A percentile compares a stretch with the other conserved stretches of the same genome.
Evolutionary conservation across 2,888 invertebrate species (phyloP).

Genomic region (Epinotia bilunana): DNA sequence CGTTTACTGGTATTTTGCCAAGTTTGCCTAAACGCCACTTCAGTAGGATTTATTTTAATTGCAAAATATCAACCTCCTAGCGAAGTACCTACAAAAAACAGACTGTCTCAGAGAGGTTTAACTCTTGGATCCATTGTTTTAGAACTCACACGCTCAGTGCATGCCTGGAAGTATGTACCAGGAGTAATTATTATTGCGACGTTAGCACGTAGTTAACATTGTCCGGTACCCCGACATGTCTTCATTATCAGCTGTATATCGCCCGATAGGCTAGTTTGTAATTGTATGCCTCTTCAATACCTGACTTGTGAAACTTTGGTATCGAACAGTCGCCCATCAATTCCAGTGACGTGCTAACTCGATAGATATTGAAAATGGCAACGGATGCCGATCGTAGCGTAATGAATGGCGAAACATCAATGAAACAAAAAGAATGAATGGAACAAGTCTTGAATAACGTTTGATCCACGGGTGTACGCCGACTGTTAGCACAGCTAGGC

Average conservation of each 20-base stretch:
- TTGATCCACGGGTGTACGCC: constrained; percentile 47
- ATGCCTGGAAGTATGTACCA: background rate
- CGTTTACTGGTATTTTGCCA: too few relatives aligned
- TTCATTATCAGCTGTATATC: background rate
- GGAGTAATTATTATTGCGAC: constrained; percentile 13
- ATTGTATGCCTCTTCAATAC: constrained; percentile 11
- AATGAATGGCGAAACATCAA: constrained; percentile 61
- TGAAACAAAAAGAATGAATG: constrained; percentile 61
- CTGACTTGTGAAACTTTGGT: background rate
- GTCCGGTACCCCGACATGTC: background rate
- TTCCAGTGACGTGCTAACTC: constrained; percentile 5
- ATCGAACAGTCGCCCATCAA: constrained; percentile 2
- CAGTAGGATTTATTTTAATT: background rate
- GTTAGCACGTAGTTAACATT: background rate
- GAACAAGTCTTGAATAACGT: constrained; percentile 57
- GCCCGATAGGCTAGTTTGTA: constrained; percentile 10
- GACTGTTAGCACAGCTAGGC: constrained; percentile 30
- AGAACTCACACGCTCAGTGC: constrained; percentile 14
- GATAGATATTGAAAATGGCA: constrained; percentile 20
- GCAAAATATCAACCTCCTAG: constrained; percentile 6
- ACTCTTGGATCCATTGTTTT: constrained; percentile 13
- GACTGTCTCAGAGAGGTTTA: background rate
- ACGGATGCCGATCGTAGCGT: constrained; percentile 27
- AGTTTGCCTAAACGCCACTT: background rate
- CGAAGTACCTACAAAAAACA: background rate